Base-by-base conservation (phyloP, 1,140 invertebrate genomes). In the Habropoda laboriosa region DNA sequence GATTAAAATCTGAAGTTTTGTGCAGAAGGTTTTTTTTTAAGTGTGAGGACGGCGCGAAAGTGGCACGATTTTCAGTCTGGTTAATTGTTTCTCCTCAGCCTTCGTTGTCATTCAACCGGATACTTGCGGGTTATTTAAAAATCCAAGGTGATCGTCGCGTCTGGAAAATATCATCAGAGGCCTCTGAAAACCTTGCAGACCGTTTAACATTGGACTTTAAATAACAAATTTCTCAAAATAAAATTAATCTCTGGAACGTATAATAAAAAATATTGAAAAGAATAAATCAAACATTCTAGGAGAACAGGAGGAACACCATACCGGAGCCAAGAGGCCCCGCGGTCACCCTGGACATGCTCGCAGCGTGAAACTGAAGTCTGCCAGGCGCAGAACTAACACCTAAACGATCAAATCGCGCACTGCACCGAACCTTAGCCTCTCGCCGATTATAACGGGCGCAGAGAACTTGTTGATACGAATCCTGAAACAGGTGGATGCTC, bases 311-410 rank as follows among this genome's bases (percentile, higher is more conserved):
- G 38, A 86, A 83, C 63, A 80, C 71, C 3, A 24, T 79, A 55
- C 80, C 81, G 71, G 76, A 63, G 35, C 82, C 85, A 32, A 80
- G 53, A 61, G 88, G 86, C 10, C 89, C 90, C 0, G 77, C 83
- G 5, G 81, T 92, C 45, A 91, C 92, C 0, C 38, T 88, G 42
- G 91, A 92, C 21, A 91, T 93, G 90, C 64, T 93, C 87, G 87
- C 3, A 92, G 86, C 70, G 91, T 92, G 0, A 92, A 92, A 72
- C 64, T 93, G 8, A 90, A 89, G 66, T 90, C 90, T 13, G 84
- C 85, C 18, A 84, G 83, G 66, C 84, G 88, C n/a, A 86, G 81
- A 82, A 12, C 60, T 12, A 80, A 24, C 47, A 80, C 87, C 24
- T 78, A 83, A 13, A 67, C 84, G 8, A 2, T 84, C 6, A 90